Evolutionary conservation across 2,888 invertebrate species (phyloP).

Genomic region (Glyphotaelius pellucidus): DNA sequence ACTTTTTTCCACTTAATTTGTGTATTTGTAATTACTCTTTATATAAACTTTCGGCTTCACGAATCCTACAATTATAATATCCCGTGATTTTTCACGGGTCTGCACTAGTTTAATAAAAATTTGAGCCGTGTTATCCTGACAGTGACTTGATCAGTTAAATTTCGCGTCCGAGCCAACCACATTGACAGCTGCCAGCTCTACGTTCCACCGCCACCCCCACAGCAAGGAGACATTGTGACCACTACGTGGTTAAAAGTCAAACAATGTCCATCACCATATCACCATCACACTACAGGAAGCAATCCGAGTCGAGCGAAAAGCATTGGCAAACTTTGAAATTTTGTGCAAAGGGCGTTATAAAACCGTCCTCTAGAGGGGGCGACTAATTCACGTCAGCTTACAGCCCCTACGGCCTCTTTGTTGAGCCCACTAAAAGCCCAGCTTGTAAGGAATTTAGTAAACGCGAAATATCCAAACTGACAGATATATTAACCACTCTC

Average conservation of each 20-base stretch:
- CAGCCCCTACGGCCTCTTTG: neutral
- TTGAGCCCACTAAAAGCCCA: constrained; percentile 7
- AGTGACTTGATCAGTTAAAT: neutral
- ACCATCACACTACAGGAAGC: neutral
- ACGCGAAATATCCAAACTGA: constrained; percentile 28
- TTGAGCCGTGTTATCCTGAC: neutral
- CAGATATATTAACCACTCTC: constrained; percentile 45
- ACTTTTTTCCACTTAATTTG: no score
- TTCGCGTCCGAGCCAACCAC: neutral
- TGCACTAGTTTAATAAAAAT: no score
- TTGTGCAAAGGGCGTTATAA: neutral
- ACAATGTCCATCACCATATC: neutral
- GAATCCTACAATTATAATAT: no score
- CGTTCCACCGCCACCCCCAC: no score
- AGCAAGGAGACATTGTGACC: neutral
- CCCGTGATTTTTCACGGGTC: no score
- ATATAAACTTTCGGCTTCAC: no score
- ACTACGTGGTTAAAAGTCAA: neutral
- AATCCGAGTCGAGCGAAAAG: neutral
- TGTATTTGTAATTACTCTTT: no score
- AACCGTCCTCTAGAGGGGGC: constrained; percentile 1
- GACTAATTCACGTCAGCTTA: neutral
- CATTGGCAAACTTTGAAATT: neutral
- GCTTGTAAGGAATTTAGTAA: constrained; percentile 6
- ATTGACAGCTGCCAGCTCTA: no score